These are phyloP conservation scores for Poeciliopsis presidionis DNA, from an alignment of 2,797 vertebrate genomes.

Conservation along the genomic window DNA sequence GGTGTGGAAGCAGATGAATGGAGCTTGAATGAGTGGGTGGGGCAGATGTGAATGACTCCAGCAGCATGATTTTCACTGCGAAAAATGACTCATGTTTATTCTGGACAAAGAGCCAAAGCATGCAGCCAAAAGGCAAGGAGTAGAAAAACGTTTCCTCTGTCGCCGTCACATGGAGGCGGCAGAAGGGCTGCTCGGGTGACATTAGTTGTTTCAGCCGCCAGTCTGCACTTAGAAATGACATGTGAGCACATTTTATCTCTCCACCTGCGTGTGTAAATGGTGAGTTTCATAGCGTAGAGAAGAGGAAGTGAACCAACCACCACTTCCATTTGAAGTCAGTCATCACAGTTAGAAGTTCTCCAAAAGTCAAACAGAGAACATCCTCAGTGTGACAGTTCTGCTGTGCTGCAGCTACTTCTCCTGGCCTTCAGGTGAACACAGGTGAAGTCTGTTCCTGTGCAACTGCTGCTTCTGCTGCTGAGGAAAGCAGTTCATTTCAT, in stretches of 20 bases:
- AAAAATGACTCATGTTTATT: constrained; percentile 13
- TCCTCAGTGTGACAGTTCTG: background rate
- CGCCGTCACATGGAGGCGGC: constrained; percentile 3
- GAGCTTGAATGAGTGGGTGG: constrained; percentile 36
- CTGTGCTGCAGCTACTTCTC: constrained; percentile 22
- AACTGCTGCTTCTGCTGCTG: constrained; percentile 2
- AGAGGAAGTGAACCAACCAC: constrained; percentile 54
- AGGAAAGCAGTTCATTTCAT: constrained; percentile 27
- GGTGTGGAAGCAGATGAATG: constrained; percentile 45
- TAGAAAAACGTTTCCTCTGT: constrained; percentile 42
- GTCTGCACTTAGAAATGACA: no score
- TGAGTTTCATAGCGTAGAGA: background rate
- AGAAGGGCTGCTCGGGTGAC: constrained; percentile 1
- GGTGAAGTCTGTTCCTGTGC: background rate
- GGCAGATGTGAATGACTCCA: constrained; percentile 40
- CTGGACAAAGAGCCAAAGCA: constrained; percentile 8
- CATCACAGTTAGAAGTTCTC: constrained; percentile 12
- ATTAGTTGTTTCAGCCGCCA: background rate
- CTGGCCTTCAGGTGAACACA: constrained; percentile 15
- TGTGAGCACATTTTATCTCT: background rate
- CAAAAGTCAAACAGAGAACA: constrained; percentile 18
- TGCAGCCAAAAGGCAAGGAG: background rate
- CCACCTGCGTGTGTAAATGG: background rate
- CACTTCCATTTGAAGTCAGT: constrained; percentile 8
- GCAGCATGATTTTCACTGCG: constrained; percentile 31